Evolutionary conservation across 2,797 vertebrate species (phyloP).

Genomic region (Chaetophractus vellerosus): DNA sequence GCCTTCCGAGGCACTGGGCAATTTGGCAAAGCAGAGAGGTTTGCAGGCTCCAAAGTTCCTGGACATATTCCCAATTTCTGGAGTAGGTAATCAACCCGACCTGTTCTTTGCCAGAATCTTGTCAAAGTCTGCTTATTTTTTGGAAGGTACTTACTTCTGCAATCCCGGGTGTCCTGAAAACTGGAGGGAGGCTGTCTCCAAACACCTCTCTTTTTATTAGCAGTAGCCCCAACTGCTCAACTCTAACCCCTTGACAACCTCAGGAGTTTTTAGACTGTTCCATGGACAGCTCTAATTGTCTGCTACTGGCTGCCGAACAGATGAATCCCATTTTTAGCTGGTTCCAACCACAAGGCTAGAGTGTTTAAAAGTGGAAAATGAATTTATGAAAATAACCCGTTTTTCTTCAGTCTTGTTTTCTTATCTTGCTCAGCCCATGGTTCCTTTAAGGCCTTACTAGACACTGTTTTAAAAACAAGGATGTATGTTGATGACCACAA

Average conservation of each 20-base stretch:
- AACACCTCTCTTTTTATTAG: slow-evolving; percentile 68
- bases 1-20: slow-evolving; percentile 47
- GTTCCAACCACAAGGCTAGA: slow-evolving; percentile 68
- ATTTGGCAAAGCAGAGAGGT: slow-evolving; percentile 49
- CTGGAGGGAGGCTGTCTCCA: slow-evolving; percentile 56
- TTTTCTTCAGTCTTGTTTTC: slow-evolving; percentile 67
- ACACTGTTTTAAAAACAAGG: slow-evolving; percentile 75
- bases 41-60: neutral
- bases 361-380: slow-evolving; percentile 70
- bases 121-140: slow-evolving; percentile 71
- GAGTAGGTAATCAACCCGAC: slow-evolving; percentile 57
- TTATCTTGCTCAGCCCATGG: slow-evolving; percentile 64
- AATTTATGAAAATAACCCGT: slow-evolving; percentile 81
- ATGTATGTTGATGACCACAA: slow-evolving; percentile 66
- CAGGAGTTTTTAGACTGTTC: slow-evolving; percentile 39
- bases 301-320: slow-evolving; percentile 60
- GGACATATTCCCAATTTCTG: slow-evolving; percentile 63
- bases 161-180: slow-evolving; percentile 15
- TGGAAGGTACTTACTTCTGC: slow-evolving; percentile 56
- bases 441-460: slow-evolving; percentile 71
- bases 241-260: slow-evolving; percentile 60
- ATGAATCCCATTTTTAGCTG: slow-evolving; percentile 64
- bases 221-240: neutral
- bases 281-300: slow-evolving; percentile 65
- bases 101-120: slow-evolving; percentile 63